Percentiles rank a stretch among this genome's conserved stretches.
Evolutionary conservation across 2,888 invertebrate genomes (phyloP).

Genomic region (Tetheella fluctuosa): DNA sequence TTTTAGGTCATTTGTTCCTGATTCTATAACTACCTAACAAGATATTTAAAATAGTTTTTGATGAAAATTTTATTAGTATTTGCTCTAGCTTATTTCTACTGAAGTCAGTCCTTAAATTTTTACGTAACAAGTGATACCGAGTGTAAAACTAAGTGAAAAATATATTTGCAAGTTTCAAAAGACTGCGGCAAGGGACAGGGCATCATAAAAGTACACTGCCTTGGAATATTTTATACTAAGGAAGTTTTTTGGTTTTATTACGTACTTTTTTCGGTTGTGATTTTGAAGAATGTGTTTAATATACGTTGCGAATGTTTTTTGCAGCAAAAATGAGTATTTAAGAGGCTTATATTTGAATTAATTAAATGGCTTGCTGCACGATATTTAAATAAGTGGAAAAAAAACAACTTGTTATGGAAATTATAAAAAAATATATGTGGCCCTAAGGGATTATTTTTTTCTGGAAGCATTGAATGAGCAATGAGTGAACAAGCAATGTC

Average conservation of each 20-base stretch:
- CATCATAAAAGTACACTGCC: conserved; percentile 55
- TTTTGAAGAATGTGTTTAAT: conserved; percentile 33
- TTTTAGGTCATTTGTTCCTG: conserved; percentile 1
- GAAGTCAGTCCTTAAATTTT: not conserved
- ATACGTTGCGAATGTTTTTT: conserved; percentile 14
- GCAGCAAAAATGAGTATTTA: not conserved
- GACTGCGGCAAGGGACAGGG: conserved; percentile 42
- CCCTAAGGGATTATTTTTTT: not conserved
- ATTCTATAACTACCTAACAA: not conserved
- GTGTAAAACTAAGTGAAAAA: conserved; percentile 11
- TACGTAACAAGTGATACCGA: not conserved
- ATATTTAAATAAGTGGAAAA: not conserved
- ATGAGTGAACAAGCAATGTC: too few relatives aligned
- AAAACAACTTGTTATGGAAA: not conserved
- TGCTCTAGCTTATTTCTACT: not conserved
- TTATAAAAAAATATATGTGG: not conserved
- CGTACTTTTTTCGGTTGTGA: conserved; percentile 19
- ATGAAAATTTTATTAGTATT: too few relatives aligned
- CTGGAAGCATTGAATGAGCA: not conserved
- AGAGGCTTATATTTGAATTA: conserved; percentile 3
- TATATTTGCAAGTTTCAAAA: conserved; percentile 54
- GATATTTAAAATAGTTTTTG: too few relatives aligned
- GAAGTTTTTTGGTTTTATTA: conserved; percentile 26
- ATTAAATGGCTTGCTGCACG: conserved; percentile 3
- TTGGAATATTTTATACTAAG: conserved; percentile 41